phyloP scores from a whole-genome alignment of 1,140 invertebrate species.

The Dolichoris vasculosae region DNA sequence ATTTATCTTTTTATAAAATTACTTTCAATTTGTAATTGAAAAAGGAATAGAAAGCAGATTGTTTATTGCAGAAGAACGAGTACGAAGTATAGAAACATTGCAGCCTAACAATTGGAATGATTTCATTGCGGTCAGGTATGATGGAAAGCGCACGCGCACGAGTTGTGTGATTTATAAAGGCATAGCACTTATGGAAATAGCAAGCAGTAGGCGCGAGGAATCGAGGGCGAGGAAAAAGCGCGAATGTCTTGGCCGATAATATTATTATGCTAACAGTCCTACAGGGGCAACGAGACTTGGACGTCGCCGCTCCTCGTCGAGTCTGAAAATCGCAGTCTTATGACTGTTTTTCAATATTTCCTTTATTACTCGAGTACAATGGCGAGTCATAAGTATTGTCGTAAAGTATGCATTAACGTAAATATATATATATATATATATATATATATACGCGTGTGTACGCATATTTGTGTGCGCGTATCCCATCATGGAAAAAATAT shows the following conservation, averaged over 20 bases:
- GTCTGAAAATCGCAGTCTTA: conserved; percentile 5
- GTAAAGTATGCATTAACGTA: conserved; percentile 18
- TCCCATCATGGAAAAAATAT: background rate
- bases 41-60: background rate
- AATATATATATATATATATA: too few species aligned
- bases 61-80: conserved; percentile 9
- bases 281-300: background rate
- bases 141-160: conserved; percentile 32
- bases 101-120: conserved; percentile 43
- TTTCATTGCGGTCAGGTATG: conserved; percentile 45
- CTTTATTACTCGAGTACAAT: background rate
- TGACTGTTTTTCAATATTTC: conserved; percentile 32
- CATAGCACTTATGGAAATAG: conserved; percentile 50
- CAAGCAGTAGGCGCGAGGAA: conserved; percentile 32
- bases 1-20: conserved; percentile 16
- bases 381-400: background rate
- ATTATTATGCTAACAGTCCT: conserved; percentile 41
- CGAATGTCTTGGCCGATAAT: conserved; percentile 48
- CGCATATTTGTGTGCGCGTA: too few species aligned
- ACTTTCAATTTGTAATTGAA: conserved; percentile 19
- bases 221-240: conserved; percentile 42
- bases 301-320: background rate
- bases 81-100: conserved; percentile 2
- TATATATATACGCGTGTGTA: too few species aligned
- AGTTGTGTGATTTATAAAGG: conserved; percentile 46